phyloP scores from a whole-genome alignment of 1,140 invertebrate species.

The Aethina tumida region DNA sequence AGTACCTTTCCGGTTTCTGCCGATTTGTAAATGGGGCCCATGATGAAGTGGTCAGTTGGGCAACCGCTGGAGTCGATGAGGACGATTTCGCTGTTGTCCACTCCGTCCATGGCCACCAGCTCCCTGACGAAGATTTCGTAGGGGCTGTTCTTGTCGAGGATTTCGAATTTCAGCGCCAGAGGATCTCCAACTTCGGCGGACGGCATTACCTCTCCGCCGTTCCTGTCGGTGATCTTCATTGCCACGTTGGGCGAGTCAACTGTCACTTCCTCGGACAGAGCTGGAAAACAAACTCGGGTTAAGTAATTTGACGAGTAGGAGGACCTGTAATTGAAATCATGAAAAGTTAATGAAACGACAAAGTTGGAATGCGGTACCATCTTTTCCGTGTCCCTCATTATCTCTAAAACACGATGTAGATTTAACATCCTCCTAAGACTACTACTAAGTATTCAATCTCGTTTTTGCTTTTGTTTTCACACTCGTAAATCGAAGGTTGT shows the following conservation, averaged over 20 bases:
- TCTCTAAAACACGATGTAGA: no score
- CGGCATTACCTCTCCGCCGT: slow-evolving; percentile 67
- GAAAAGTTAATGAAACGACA: no score
- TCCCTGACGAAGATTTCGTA: slow-evolving; percentile 93
- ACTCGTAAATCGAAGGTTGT: no score
- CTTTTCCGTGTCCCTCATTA: no score
- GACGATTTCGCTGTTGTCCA: slow-evolving; percentile 83
- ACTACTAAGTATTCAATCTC: no score
- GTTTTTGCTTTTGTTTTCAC: no score
- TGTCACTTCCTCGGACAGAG: slow-evolving; percentile 70
- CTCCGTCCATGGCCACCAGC: slow-evolving; percentile 87
- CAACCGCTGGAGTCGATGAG: slow-evolving; percentile 87
- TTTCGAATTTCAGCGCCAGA: slow-evolving; percentile 82
- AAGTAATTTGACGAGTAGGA: no score
- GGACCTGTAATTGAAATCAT: no score
- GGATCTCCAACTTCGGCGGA: slow-evolving; percentile 83
- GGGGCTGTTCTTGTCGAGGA: slow-evolving; percentile 80
- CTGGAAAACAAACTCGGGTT: slow-evolving; percentile 31
- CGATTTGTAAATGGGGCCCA: slow-evolving; percentile 82
- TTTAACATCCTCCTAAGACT: no score
- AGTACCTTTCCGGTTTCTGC: slow-evolving; percentile 59
- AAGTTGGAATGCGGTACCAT: no score
- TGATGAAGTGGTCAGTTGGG: slow-evolving; percentile 85
- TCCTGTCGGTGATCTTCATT: slow-evolving; percentile 86
- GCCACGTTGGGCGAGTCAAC: slow-evolving; percentile 89